Base-by-base conservation (phyloP, 2,888 invertebrate species). In the Latrodectus elegans region DNA sequence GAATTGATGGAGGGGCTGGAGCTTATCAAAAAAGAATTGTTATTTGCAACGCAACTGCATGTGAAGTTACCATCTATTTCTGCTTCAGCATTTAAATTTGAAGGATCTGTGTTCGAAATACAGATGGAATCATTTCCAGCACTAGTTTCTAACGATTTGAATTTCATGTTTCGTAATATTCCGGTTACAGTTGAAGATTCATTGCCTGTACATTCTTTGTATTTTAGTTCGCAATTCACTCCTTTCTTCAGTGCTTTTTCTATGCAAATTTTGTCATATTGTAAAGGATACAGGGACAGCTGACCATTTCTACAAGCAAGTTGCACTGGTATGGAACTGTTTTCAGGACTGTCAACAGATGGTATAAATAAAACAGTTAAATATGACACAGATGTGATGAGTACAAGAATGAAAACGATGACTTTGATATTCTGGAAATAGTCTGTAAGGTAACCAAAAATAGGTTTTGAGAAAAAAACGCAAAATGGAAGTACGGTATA, bases 401-500 rank as follows among this genome's bases (percentile, higher is more conserved):
- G 10, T 4, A 81, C 67, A 10, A 84, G 77, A 11, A 55, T 12
- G 22, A 84, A 38, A 10, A 87, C 51, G 17, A 89, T 74, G 15
- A 84, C 14, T 38, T 84, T 89, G 17, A 89, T 72, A 49, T 87
- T 89, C 53, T 67, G 83, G 73, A 87, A 80, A 52, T 74, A 72
- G 76, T 90, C 90, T 12, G 89, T 89, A 38, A 90, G 60, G 49
- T 83, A 88, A 49, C 90, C 90, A 65, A 90, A 81, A 4, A 88
- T 12, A 0, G 89, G 89, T 64, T 90, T 90, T 8, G 87, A 77
- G 8, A 90, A 53, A 4, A 89, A 80, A 8, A 88, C 88, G n/a
- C 85, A 73, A 51, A 90, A 89, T 15, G 90, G 90, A n/a, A 90
- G 70, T 51, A 90, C 68, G 11, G 83, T 89, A 67, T 79, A 89